A percentile compares a stretch with the other conserved stretches of the same genome.
These are phyloP conservation scores for Hybognathus amarus DNA, from an alignment of 2,797 vertebrate genomes.

Conservation along the genomic window DNA sequence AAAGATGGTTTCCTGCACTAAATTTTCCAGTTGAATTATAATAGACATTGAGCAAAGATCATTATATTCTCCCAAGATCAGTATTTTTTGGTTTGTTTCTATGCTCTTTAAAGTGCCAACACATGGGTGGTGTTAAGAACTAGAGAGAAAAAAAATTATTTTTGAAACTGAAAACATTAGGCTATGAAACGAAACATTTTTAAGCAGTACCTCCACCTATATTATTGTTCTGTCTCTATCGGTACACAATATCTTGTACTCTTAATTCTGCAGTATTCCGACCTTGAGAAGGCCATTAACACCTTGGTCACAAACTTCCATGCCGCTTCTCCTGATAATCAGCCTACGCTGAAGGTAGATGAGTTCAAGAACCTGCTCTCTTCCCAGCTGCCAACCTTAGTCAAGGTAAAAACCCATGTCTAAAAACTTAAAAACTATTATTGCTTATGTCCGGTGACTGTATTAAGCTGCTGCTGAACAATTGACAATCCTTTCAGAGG, in stretches of 20 bases:
- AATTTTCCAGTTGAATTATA: neutral
- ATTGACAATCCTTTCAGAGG: neutral
- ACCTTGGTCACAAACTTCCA: slow-evolving; percentile 81
- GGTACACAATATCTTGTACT: neutral
- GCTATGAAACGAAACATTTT: neutral
- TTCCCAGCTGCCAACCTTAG: slow-evolving; percentile 74
- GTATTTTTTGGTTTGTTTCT: neutral
- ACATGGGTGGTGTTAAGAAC: neutral
- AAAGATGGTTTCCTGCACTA: neutral
- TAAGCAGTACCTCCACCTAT: neutral
- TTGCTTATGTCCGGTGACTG: neutral
- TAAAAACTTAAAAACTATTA: slow-evolving; percentile 12
- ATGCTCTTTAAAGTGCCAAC: neutral
- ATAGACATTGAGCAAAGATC: neutral
- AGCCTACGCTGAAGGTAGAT: slow-evolving; percentile 71
- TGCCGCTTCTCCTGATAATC: slow-evolving; percentile 70
- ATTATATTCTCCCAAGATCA: neutral
- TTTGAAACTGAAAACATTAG: neutral
- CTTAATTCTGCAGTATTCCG: slow-evolving; percentile 67
- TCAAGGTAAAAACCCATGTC: slow-evolving; percentile 69
- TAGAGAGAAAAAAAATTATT: neutral
- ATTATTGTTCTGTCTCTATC: neutral
- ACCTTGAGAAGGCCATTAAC: slow-evolving; percentile 78
- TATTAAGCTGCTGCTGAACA: neutral
- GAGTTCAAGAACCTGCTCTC: slow-evolving; percentile 79